phyloP scores from a whole-genome alignment of 2,113 vertebrate genomes.

The Oreocharis arfaki region DNA sequence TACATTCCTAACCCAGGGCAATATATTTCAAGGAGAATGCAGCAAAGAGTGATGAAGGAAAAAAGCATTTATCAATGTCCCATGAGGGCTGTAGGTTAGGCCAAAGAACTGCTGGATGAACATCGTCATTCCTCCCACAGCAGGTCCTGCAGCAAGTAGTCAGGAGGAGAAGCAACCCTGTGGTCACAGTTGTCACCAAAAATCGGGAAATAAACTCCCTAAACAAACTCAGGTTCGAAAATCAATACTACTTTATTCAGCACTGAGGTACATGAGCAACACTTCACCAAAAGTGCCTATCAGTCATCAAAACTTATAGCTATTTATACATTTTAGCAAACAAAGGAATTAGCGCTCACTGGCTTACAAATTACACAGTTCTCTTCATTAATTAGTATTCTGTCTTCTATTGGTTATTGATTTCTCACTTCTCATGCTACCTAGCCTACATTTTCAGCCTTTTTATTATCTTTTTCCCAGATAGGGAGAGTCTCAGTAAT shows the following conservation, averaged over 20 bases:
- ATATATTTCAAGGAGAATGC: neutral
- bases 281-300: rapidly evolving
- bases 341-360: neutral
- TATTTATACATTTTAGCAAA: neutral
- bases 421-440: neutral
- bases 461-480: neutral
- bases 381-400: neutral
- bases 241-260: neutral
- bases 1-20: neutral
- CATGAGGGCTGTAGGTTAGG: neutral
- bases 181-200: neutral
- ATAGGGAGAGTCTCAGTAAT: neutral
- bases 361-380: neutral
- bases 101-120: neutral
- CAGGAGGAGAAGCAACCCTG: neutral
- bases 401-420: neutral
- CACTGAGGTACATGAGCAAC: neutral
- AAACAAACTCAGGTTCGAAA: neutral
- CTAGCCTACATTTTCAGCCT: neutral
- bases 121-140: neutral
- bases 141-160: neutral
- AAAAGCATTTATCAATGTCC: neutral
- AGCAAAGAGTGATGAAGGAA: neutral
- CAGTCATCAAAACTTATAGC: neutral
- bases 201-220: neutral